Base-by-base conservation (phyloP, 1,140 invertebrate species). In the Bombus consobrinus region DNA sequence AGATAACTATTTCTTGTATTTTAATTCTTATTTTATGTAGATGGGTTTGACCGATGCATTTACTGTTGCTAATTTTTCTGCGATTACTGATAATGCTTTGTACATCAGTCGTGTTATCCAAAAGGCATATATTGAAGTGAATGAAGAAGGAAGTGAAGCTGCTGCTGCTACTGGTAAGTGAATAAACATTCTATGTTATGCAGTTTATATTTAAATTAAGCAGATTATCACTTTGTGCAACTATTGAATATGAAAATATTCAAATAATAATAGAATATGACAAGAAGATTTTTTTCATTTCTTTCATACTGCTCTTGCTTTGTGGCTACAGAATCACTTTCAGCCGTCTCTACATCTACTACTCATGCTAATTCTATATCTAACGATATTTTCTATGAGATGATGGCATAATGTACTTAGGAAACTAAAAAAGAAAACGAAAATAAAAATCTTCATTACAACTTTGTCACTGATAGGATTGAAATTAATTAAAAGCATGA, bases 131-230 rank as follows among this genome's bases (percentile, higher is more conserved):
- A 96, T 98, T 34, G 96, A 97, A 92, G 96, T 98, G 0, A 97
- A 97, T 91, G 97, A 98, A 94, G 96, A 97, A 88, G 97, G 97
- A 15, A 96, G 96, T 32, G 97, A 97, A 94, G 97, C 97, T 34
- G 97, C 97, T 4, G 97, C 97, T 15, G 97, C 96, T 39, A 97
- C 97, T 84, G 96, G 97, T 97, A 94, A 95, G 93, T 94, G 69
- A 37, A 9, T 43, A 25, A 66, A 37, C 22, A 59, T 78, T 79
- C 57, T 39, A 59, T 84, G 32, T 77, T 83, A 28, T 5, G 37
- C 2, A 22, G 22, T 43, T 32, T 25, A 1, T 68, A 28, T 32
- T 5, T 41, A 89, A 83, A 15, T 77, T n/a, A 37, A 53, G 68
- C 37, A 68, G 62, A 86, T 25, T 77, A 83, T 59, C 79, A 62